Evolutionary conservation across 1,140 invertebrate genomes (phyloP).

Genomic region (Chionoecetes opilio): DNA sequence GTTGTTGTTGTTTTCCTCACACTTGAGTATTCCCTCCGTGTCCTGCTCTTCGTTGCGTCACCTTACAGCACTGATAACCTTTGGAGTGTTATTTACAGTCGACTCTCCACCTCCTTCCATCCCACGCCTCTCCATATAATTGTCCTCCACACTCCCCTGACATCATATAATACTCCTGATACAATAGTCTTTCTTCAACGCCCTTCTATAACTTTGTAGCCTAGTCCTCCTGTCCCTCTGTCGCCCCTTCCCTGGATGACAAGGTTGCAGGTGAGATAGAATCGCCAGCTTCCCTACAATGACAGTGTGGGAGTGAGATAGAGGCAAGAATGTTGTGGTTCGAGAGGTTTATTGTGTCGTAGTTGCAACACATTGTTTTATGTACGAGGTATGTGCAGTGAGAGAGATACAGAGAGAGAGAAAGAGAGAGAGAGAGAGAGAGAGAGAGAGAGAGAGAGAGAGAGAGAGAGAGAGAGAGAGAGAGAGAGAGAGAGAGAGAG

Average conservation of each 20-base stretch:
- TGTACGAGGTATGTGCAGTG: too few species aligned
- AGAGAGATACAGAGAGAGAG: not conserved
- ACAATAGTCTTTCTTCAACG: not conserved
- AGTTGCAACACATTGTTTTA: not conserved
- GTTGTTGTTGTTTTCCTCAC: too few species aligned
- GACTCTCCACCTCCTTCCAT: not conserved
- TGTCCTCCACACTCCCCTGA: not conserved
- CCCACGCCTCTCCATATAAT: not conserved
- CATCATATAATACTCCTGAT: not conserved
- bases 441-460: too few species aligned
- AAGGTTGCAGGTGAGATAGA: not conserved
- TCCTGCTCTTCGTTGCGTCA: not conserved
- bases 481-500: not conserved
- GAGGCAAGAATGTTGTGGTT: not conserved
- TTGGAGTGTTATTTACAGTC: not conserved
- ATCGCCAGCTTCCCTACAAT: conserved; percentile 7
- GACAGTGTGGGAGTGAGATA: not conserved
- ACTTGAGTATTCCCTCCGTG: not conserved
- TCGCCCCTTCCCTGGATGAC: not conserved
- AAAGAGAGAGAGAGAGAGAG: not conserved
- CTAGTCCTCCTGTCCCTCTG: not conserved
- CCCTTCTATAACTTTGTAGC: not conserved
- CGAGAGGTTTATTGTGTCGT: not conserved
- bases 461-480: too few species aligned
- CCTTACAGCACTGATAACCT: not conserved